phyloP scores from a whole-genome alignment of 2,888 invertebrate species.

The Diogma glabrata region DNA sequence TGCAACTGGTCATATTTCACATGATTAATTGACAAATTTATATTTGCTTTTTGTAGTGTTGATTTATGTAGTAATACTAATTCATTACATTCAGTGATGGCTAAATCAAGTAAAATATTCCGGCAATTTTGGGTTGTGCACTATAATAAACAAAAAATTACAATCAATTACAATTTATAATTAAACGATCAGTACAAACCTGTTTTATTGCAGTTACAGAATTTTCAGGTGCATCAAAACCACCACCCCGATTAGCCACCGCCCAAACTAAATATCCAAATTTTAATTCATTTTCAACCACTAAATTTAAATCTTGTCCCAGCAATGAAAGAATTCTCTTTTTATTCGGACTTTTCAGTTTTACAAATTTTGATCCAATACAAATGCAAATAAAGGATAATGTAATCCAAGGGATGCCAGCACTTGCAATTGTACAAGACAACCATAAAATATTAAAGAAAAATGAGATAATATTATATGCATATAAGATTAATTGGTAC shows the following conservation, averaged over 20 bases:
- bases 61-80: constrained; percentile 30
- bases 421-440: constrained; percentile 32
- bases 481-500: constrained; percentile 32
- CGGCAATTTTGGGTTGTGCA: constrained; percentile 32
- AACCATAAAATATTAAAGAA: constrained; percentile 35
- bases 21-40: constrained; percentile 25
- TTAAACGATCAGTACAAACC: constrained; percentile 20
- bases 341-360: constrained; percentile 31
- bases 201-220: constrained; percentile 34
- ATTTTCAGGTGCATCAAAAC: constrained; percentile 36
- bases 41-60: constrained; percentile 30
- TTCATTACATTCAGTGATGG: constrained; percentile 32
- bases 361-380: constrained; percentile 34
- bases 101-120: constrained; percentile 33
- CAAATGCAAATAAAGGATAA: constrained; percentile 30
- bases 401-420: constrained; percentile 33
- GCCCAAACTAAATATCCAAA: constrained; percentile 29
- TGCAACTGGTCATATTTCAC: constrained; percentile 28
- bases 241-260: constrained; percentile 34
- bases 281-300: constrained; percentile 26
- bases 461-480: constrained; percentile 29
- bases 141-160: constrained; percentile 21
- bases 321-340: constrained; percentile 29
- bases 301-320: constrained; percentile 17
- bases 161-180: neutral